Base-by-base conservation (phyloP, 2,888 invertebrate species). In the Morpho deidamia region DNA sequence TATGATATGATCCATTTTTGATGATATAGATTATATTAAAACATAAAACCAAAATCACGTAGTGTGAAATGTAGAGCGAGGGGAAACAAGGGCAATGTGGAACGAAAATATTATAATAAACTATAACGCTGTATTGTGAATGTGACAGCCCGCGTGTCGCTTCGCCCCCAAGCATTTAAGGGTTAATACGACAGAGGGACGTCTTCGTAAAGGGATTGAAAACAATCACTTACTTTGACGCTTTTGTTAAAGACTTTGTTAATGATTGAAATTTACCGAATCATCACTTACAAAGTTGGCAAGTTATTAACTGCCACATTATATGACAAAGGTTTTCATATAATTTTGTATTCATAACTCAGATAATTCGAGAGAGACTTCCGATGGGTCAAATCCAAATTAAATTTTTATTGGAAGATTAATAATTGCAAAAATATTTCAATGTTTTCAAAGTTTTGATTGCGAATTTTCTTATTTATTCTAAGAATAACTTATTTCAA, bases 71-170 rank as follows among this genome's bases (percentile, higher is more conserved):
- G 48, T 42, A 45, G 51, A 59, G 43, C 49, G 54, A 74, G 73
- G 76, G 74, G 68, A 74, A 78, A 73, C 71, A 68, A 72, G 76
- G 74, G 75, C 78, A 82, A 83, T 82, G 79, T 76, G 74, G 54
- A 74, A 75, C 74, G 75, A 79, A 83, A 86, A 85, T 85, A 87
- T 87, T 83, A 83, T 83, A 86, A 83, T 84, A 84, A 86, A 84
- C 74, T 85, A 81, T 81, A 77, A 78, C 76, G 80, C 78, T 76
- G 78, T 85, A 83, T 87, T 86, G 79, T 87, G 84, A 79, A 79
- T 81, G 76, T 86, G 87, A 86, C 87, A 86, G 84, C 78, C 77
- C 82, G 84, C 85, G 84, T 87, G 86, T 76, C 83, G 74, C 66
- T 56, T 49, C 68, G 66, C 71, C 76, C 81, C 83, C 75, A 68